Base-by-base conservation (phyloP, 2,888 invertebrate genomes). In the Leptinotarsa juncta region DNA sequence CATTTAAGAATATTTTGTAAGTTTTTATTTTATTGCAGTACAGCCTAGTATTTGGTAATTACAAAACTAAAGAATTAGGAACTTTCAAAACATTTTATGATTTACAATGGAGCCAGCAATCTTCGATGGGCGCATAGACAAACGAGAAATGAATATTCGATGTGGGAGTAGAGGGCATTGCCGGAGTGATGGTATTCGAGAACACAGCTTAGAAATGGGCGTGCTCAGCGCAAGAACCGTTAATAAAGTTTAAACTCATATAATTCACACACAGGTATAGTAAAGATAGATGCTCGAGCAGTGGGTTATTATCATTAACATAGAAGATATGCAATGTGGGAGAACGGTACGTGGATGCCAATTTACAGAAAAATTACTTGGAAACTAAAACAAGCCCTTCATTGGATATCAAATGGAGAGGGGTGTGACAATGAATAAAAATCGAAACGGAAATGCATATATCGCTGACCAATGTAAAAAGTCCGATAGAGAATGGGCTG, bases 191-290 rank as follows among this genome's bases (percentile, higher is more conserved):
- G 42, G 62, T 32, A 62, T 26, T 26, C 26, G 62, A 62, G 16
- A 62, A 26, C 32, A n/a, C 26, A 42, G 62, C 62, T 62, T 42
- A 62, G 62, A 62, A 62, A 67, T 67, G 51, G 67, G 67, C 51
- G 67, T 67, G 60, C 62, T 53, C 68, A 18, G 32, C 16, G 42
- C 48, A 72, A 62, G 65, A 72, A 72, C 68, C 67, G 72, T 72
- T 72, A 72, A 68, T 67, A 72, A 72, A 51, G 68, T 72, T 51
- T 51, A 62, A 68, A 50, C 42, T 66, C 76, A 65, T 70, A 70
- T 74, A 74, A 77, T 77, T 77, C 70, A 74, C 77, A 42, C 42
- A 42, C 68, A 70, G 70, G 49, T 62, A 72, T 74, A 74, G 72
- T 72, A 77, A 65, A 74, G 71, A 74, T 71, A 65, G 67, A 74